phyloP scores from a whole-genome alignment of 2,113 vertebrate species.

The Megaceryle maxima region DNA sequence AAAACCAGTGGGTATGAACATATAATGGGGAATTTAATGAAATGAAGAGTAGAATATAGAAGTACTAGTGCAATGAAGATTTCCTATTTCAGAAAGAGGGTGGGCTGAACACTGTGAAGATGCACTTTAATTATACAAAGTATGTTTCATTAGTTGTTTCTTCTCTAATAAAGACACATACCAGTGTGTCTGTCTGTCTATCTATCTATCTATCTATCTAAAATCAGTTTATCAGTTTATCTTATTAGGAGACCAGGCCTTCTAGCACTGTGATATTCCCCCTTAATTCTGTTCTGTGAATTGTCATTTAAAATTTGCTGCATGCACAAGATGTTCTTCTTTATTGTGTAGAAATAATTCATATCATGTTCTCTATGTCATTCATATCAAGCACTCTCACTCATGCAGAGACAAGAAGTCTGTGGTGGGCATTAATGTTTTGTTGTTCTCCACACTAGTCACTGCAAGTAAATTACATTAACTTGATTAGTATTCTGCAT shows the following conservation, averaged over 20 bases:
- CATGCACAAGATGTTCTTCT: not conserved
- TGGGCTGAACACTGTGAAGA: not conserved
- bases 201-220: not conserved
- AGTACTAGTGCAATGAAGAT: not conserved
- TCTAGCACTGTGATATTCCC: not conserved
- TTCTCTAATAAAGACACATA: not conserved
- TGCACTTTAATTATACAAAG: not conserved
- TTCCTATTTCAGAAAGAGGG: not conserved
- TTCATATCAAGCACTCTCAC: not conserved
- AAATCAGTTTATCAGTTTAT: not conserved
- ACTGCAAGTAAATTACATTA: not conserved
- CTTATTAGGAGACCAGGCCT: not conserved
- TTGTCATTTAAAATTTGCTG: not conserved
- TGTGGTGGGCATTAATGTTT: not conserved
- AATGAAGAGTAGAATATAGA: not conserved
- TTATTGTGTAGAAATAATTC: not conserved
- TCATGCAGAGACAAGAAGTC: not conserved
- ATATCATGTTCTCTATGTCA: not conserved
- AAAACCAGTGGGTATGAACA: not conserved
- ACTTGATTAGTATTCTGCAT: not conserved
- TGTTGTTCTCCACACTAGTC: not conserved
- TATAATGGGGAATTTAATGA: not conserved
- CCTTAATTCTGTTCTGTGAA: not conserved
- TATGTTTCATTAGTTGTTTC: not conserved
- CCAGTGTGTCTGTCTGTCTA: not conserved